Evolutionary conservation across 2,113 vertebrate species (phyloP).

Genomic region (Phalacrocorax aristotelis): DNA sequence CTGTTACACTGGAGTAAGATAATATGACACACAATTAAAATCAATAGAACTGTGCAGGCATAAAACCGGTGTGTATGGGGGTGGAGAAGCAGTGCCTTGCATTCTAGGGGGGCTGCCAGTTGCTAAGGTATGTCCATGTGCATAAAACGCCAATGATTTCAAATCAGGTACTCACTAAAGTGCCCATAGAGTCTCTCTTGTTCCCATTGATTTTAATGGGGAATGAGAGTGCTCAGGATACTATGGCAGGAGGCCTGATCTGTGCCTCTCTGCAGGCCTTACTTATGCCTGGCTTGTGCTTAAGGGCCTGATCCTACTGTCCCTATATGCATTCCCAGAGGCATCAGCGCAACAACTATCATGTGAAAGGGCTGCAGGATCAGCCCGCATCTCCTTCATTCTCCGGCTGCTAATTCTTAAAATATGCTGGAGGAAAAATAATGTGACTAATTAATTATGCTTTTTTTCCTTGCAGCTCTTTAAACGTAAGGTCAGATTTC

Average conservation of each 20-base stretch:
- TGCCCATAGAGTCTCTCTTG: not conserved
- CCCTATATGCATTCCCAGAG: not conserved
- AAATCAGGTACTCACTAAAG: not conserved
- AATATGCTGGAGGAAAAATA: constrained; percentile 28
- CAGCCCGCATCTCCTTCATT: not conserved
- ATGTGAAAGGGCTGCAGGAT: not conserved
- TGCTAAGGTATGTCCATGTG: not conserved
- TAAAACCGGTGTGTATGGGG: not conserved
- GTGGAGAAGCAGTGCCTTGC: not conserved
- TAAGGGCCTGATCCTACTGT: not conserved
- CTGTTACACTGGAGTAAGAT: not conserved
- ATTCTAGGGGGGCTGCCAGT: not conserved
- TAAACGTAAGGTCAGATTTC: constrained; percentile 14
- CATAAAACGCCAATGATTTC: not conserved
- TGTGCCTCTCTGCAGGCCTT: not conserved
- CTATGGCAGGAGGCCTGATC: not conserved
- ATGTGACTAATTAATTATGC: constrained; percentile 16
- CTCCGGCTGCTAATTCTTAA: not conserved
- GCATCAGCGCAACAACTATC: not conserved
- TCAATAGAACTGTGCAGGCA: not conserved
- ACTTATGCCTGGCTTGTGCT: not conserved
- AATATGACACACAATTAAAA: not conserved
- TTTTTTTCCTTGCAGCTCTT: not conserved
- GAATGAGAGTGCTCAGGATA: not conserved
- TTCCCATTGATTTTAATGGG: not conserved